Conservation (phyloP, 2,888 invertebrate species). For the Dynastes hyllus region DNA sequence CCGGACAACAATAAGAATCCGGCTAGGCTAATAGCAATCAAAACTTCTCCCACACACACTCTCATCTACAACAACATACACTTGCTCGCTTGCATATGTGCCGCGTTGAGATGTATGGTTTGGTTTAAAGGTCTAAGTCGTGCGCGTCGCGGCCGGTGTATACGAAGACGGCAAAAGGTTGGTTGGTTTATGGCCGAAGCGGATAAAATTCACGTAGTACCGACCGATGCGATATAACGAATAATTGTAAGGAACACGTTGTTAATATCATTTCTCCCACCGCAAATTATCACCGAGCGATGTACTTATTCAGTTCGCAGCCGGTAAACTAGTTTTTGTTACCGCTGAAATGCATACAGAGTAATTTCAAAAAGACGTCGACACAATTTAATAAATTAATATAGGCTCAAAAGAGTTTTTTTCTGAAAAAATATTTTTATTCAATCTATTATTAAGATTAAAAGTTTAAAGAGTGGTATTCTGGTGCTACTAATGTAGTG, state of each 20-base stretch:
- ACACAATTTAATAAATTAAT: no score
- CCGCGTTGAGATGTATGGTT: conserved; percentile 4
- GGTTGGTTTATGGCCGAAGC: conserved; percentile 9
- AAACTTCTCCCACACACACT: conserved; percentile 35
- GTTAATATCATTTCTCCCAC: conserved; percentile 47
- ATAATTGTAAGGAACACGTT: conserved; percentile 37
- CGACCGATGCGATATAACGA: conserved; percentile 25
- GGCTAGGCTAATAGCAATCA: conserved; percentile 35
- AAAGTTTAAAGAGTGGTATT: no score
- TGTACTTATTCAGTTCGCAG: conserved; percentile 22
- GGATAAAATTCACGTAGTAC: conserved; percentile 13
- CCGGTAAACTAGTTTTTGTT: conserved; percentile 26
- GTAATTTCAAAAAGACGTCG: no score
- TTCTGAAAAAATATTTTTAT: no score
- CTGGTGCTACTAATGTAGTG: no score
- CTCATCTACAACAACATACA: conserved; percentile 6
- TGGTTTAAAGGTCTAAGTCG: conserved; percentile 42
- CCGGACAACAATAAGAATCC: conserved; percentile 37
- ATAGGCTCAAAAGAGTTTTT: no score
- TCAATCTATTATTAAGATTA: no score
- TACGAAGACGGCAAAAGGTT: conserved; percentile 16
- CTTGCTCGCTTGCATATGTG: conserved; percentile 21
- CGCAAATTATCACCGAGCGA: conserved; percentile 19
- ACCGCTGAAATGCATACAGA: no score
- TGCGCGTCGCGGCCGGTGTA: background rate